A percentile compares a stretch with the other conserved stretches of the same genome.
phyloP scores from a whole-genome alignment of 2,113 vertebrate genomes.

The Crotalus horridus region DNA sequence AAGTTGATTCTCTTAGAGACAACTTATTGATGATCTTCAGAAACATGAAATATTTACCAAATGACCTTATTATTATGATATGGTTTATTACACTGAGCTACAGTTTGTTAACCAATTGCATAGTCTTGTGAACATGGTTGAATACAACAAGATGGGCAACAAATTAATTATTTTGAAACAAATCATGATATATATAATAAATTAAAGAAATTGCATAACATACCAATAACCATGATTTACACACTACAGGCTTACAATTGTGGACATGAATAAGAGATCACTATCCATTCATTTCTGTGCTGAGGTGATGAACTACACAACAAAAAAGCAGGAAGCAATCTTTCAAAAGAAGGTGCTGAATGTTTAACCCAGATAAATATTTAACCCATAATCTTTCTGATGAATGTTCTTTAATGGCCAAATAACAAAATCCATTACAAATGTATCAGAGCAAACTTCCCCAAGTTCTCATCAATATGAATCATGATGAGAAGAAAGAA shows the following conservation, averaged over 20 bases:
- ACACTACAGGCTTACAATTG: conserved; percentile 52
- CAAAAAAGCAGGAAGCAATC: conserved; percentile 54
- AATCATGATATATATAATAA: not conserved
- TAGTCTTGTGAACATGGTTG: not conserved
- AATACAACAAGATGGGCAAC: not conserved
- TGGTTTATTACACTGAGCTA: not conserved
- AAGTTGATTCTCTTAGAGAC: not conserved
- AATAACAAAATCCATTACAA: conserved; percentile 22
- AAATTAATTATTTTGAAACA: not conserved
- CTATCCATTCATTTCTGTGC: conserved; percentile 53
- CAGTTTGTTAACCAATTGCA: not conserved
- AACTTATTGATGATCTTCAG: not conserved
- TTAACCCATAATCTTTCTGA: conserved; percentile 21
- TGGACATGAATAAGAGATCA: conserved; percentile 61
- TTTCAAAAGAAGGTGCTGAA: conserved; percentile 51
- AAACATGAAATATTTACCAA: not conserved
- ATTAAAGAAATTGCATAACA: not conserved
- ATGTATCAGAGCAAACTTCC: not conserved
- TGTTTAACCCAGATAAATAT: conserved; percentile 33
- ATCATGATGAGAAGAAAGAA: conserved; percentile 21
- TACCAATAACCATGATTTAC: not conserved
- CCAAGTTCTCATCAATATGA: conserved; percentile 17
- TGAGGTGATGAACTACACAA: conserved; percentile 56
- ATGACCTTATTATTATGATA: not conserved
- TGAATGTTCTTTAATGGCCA: conserved; percentile 15